These are phyloP conservation scores for Tinamus major DNA, from an alignment of 2,797 vertebrate species.

Conservation along the genomic window DNA sequence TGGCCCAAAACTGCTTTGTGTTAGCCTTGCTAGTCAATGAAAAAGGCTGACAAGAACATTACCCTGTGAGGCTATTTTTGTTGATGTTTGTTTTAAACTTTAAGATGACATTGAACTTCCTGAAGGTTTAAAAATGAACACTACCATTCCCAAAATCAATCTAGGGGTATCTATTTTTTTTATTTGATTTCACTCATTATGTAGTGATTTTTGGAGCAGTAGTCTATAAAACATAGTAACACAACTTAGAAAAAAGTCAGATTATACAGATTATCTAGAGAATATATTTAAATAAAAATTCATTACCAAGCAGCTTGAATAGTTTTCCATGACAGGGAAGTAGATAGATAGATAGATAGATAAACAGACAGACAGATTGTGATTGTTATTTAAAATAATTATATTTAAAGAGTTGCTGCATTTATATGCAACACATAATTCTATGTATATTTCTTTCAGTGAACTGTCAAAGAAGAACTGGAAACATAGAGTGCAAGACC, in stretches of 20 bases:
- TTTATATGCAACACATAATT: background rate
- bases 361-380: background rate
- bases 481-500: background rate
- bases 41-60: background rate
- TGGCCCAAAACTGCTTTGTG: background rate
- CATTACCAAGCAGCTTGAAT: background rate
- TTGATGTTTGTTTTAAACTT: background rate
- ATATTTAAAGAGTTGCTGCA: background rate
- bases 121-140: slow-evolving; percentile 23
- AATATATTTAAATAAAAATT: slow-evolving; percentile 9
- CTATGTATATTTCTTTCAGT: background rate
- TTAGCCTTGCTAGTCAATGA: background rate
- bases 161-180: slow-evolving; percentile 38
- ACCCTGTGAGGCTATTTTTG: background rate
- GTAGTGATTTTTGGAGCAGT: slow-evolving; percentile 31
- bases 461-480: background rate
- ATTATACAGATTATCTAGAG: slow-evolving; percentile 5
- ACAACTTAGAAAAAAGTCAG: background rate
- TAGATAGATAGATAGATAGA: background rate
- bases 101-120: slow-evolving; percentile 13
- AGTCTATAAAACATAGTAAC: slow-evolving; percentile 34
- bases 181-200: slow-evolving; percentile 34
- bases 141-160: background rate
- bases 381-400: background rate
- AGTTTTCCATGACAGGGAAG: background rate